Evolutionary conservation across 2,888 invertebrate genomes (phyloP), one percentile per base, ranked within the genome.

Genomic region (Drosophila affinis): DNA sequence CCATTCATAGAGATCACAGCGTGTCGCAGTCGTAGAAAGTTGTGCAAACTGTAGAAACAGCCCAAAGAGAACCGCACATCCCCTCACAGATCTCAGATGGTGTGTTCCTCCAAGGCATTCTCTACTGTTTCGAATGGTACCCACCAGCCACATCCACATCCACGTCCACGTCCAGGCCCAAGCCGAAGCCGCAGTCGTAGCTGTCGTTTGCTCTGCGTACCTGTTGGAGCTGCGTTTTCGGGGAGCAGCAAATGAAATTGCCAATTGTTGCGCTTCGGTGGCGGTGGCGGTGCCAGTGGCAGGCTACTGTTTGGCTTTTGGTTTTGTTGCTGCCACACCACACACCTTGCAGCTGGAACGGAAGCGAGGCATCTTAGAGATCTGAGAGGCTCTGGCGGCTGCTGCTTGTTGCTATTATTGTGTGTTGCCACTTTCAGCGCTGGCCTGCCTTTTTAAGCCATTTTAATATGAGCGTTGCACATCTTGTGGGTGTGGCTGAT

Each of bases 401-500:
- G 59, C 48, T 47, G 62, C 44, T 62, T 39, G 55, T 57, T 69
- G 49, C 65, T 76, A 70, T 64, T 75, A 62, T 56, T 59, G 70
- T 61, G 64, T 78, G 78, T 69, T 80, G 78, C 73, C 72, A 82
- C 68, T 68, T 68, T 72, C 74, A 65, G 69, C 77, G 51, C 65
- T 56, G 63, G 44, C 60, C 59, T 64, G 72, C 72, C 72, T 72
- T 77, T 75, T 72, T 39, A 73, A 75, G 72, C 69, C 75, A 76
- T 71, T 78, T 81, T 75, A 83, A 83, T 79, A 72, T 67, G 59
- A 62, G 49, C 64, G 69, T 56, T 72, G 58, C 59, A 78, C 81
- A 77, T 72, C 74, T 79, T 85, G 86, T 86, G 88, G 86, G 86
- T 84, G 86, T 87, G 86, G 82, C 83, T 75, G 87, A 85, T 80